These are phyloP conservation scores for Leptodirus hochenwartii DNA, from an alignment of 2,888 invertebrate genomes.

Conservation along the genomic window DNA sequence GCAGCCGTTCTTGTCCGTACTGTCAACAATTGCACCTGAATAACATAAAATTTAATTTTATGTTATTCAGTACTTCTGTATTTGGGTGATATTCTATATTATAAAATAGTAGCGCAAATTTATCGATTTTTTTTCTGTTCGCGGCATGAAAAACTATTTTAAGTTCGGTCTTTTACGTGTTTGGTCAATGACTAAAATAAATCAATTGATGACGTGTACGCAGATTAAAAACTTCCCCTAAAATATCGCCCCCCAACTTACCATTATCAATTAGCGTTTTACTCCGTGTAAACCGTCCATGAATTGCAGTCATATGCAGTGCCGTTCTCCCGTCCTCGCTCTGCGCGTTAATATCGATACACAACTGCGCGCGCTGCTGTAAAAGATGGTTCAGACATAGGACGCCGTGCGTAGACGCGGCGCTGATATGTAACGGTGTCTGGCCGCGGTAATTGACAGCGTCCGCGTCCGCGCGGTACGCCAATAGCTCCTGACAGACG, in stretches of 20 bases:
- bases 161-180: too few relatives aligned
- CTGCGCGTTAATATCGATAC: slow-evolving; percentile 9
- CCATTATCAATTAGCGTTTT: slow-evolving; percentile 40
- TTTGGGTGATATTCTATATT: too few relatives aligned
- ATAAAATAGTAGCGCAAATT: too few relatives aligned
- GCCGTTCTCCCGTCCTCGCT: slow-evolving; percentile 35
- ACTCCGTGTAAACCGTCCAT: slow-evolving; percentile 42
- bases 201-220: too few relatives aligned
- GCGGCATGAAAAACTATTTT: too few relatives aligned
- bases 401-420: slow-evolving; percentile 39
- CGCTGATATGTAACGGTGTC: slow-evolving; percentile 41
- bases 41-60: slow-evolving; percentile 8
- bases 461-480: slow-evolving; percentile 30
- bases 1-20: slow-evolving; percentile 36
- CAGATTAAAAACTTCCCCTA: too few relatives aligned
- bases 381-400: slow-evolving; percentile 38
- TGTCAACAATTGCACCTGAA: slow-evolving; percentile 33
- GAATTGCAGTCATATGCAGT: slow-evolving; percentile 46
- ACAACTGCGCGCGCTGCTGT: slow-evolving; percentile 30
- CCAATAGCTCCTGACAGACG: slow-evolving; percentile 33
- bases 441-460: slow-evolving; percentile 35
- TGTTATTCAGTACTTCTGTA: too few relatives aligned
- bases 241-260: slow-evolving; percentile 16
- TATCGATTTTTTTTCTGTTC: too few relatives aligned
- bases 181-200: too few relatives aligned